These are phyloP conservation scores for Campylorhamphus procurvoides DNA, from an alignment of 2,113 vertebrate species.

Conservation along the genomic window DNA sequence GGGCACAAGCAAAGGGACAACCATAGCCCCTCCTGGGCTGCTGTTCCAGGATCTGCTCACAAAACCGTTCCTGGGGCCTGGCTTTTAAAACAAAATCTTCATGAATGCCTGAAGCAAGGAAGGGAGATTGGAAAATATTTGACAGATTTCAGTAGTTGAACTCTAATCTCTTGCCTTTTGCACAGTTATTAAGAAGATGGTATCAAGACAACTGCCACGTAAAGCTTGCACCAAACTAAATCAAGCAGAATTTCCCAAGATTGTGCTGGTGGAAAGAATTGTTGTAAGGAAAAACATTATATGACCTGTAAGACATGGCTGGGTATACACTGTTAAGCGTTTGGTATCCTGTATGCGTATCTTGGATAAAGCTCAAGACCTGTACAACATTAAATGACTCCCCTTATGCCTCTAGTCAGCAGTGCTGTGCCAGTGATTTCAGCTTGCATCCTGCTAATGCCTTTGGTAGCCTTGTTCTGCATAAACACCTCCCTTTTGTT, in stretches of 20 bases:
- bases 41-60: neutral
- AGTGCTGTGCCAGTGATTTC: neutral
- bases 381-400: neutral
- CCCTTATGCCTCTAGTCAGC: neutral
- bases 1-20: rapidly evolving
- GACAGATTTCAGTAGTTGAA: neutral
- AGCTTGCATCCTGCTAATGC: neutral
- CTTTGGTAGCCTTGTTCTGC: neutral
- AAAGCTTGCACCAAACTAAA: neutral
- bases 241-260: neutral
- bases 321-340: neutral
- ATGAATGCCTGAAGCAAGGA: neutral
- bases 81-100: neutral
- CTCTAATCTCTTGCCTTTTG: neutral
- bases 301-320: neutral
- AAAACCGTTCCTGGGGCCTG: neutral
- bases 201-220: rapidly evolving
- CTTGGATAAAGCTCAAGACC: neutral
- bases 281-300: neutral
- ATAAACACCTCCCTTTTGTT: neutral
- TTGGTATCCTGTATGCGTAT: neutral
- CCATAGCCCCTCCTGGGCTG: neutral
- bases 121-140: neutral
- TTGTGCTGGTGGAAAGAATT: neutral
- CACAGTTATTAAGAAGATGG: neutral